These are phyloP conservation scores for Akabosia matsudoensis DNA, from an alignment of 1,140 invertebrate genomes.

Conservation along the genomic window DNA sequence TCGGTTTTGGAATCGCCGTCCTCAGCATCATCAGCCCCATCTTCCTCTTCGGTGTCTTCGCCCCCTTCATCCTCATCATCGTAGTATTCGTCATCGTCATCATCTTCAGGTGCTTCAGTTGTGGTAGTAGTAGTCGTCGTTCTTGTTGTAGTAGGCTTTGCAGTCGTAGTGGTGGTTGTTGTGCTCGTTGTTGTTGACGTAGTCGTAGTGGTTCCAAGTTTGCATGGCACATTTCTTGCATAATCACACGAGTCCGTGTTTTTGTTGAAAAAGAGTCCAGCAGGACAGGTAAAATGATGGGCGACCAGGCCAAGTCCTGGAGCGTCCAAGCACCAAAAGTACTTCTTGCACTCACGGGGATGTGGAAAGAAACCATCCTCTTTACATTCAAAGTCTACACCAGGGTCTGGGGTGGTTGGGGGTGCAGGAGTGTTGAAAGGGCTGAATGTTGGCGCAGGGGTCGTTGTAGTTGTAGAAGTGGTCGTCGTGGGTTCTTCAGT, in stretches of 20 bases:
- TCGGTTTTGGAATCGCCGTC: constrained; percentile 45
- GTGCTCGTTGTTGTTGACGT: constrained; percentile 56
- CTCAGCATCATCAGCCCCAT: constrained; percentile 50
- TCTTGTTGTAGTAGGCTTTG: constrained; percentile 53
- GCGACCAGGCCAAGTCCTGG: constrained; percentile 84
- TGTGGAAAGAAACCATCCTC: constrained; percentile 93
- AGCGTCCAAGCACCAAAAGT: constrained; percentile 89
- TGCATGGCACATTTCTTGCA: constrained; percentile 77
- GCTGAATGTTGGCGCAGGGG: constrained; percentile 46
- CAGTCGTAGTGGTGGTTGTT: constrained; percentile 56
- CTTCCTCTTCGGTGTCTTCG: constrained; percentile 48
- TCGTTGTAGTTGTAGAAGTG: constrained; percentile 57
- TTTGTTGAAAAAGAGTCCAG: constrained; percentile 84
- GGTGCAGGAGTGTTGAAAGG: constrained; percentile 70
- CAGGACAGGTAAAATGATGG: constrained; percentile 86
- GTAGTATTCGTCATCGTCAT: constrained; percentile 50
- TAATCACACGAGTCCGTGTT: constrained; percentile 88
- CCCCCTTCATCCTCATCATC: constrained; percentile 64
- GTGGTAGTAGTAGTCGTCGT: constrained; percentile 50
- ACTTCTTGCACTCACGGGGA: constrained; percentile 87
- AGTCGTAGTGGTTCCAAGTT: constrained; percentile 52
- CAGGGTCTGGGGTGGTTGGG: constrained; percentile 84
- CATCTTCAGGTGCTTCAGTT: constrained; percentile 45
- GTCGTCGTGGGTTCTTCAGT: constrained; percentile 48
- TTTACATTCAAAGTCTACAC: constrained; percentile 81